Conservation (phyloP, 2,888 invertebrate species). For the Andrena trimmerana region DNA sequence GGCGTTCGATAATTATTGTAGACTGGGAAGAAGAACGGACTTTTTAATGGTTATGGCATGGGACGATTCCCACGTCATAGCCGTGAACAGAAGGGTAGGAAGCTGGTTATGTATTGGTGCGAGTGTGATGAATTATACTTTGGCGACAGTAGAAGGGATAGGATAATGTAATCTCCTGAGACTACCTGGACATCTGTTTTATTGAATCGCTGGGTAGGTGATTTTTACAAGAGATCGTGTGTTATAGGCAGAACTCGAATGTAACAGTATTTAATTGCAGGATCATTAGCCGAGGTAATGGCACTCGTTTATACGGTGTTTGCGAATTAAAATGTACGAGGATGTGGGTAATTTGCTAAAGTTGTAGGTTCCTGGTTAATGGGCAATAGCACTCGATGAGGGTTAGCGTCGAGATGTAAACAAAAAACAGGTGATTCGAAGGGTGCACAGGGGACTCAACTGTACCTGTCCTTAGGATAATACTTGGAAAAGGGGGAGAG, state of each 20-base stretch:
- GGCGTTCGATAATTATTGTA: slow-evolving; percentile 2
- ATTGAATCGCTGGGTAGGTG: neutral
- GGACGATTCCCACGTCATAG: slow-evolving; percentile 26
- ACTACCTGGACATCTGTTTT: neutral
- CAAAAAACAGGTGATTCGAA: no score
- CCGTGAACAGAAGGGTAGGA: neutral
- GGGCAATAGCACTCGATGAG: no score
- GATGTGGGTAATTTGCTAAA: neutral
- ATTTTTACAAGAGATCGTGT: neutral
- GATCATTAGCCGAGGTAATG: neutral
- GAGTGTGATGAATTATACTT: neutral
- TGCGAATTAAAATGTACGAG: neutral
- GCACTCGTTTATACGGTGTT: neutral
- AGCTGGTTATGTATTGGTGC: neutral
- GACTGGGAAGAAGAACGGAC: slow-evolving; percentile 17
- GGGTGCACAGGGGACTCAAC: no score
- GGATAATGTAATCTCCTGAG: neutral
- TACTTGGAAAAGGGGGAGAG: no score
- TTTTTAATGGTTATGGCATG: slow-evolving; percentile 21
- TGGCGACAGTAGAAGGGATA: neutral
- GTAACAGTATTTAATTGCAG: neutral
- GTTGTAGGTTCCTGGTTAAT: neutral
- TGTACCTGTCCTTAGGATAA: no score
- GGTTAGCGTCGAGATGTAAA: no score
- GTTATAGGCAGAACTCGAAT: neutral